Evolutionary conservation across 1,140 invertebrate genomes (phyloP), one percentile per base, ranked within the genome.

Genomic region (Lepidurus packardi): DNA sequence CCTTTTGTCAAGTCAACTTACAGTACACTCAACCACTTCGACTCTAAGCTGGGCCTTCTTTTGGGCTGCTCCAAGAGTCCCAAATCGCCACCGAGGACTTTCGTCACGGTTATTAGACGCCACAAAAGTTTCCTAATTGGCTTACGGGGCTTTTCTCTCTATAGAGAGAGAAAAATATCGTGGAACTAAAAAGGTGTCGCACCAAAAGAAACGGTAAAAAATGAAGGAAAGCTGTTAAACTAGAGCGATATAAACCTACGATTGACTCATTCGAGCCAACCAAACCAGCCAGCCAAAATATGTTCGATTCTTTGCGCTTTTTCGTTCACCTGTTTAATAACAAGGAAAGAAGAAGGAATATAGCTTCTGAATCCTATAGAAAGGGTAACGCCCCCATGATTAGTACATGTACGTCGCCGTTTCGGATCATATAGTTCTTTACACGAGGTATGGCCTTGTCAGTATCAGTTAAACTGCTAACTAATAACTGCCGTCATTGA

Each of bases 41-140:
- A 65, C 53, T 65, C 21, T 21, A 65, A 65, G 53, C 21, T 13
- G 6, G 53, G 53, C 53, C 53, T 21, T 65, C 16, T 13, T 65
- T 65, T 1, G 21, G 53, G 13, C 53, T 65, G 16, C 53, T 21
- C 34, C 34, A 34, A 34, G 13, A 65, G 21, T 65, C 8, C 53
- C 8, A 65, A 65, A n/a, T n/a, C 53, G 21, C 4, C 21, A 65
- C n/a, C 53, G 53, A 65, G 53, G 13, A 65, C 53, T 65, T 65
- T 65, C 53, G 8, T 65, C 53, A 65, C 53, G 53, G 53, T 65
- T 65, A 65, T 65, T 65, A 65, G 53, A 65, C 53, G 53, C 53
- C 53, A 21, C 53, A 65, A 65, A 65, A 65, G 53, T 65, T 21
- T 65, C 53, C 53, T 65, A 65, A 65, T 65, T 65, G 53, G 53